Conservation (phyloP, 2,888 invertebrate species). For the Alloscopus bannaensis region DNA sequence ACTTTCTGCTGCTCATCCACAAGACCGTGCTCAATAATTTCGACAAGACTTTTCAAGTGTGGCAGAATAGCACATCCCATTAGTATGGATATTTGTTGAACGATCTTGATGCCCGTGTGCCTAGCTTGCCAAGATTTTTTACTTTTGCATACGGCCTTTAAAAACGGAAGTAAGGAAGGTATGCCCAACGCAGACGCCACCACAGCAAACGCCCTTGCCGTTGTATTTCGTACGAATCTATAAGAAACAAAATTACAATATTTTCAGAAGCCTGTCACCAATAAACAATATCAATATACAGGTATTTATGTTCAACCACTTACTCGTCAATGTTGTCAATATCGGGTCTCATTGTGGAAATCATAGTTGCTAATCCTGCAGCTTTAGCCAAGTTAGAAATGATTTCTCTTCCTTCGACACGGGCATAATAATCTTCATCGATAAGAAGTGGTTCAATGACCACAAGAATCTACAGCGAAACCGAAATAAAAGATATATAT, state of each 20-base stretch:
- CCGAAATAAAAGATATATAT: background rate
- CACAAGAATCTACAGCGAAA: slow-evolving; percentile 86
- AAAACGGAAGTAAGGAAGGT: slow-evolving; percentile 96
- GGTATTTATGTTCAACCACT: slow-evolving; percentile 24
- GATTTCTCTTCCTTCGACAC: slow-evolving; percentile 99
- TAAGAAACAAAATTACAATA: slow-evolving; percentile 15
- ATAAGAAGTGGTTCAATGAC: slow-evolving; percentile 99
- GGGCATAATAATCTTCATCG: slow-evolving; percentile 99
- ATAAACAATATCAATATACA: slow-evolving; percentile 7
- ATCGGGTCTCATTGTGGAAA: slow-evolving; percentile 99
- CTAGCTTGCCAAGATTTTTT: slow-evolving; percentile 99
- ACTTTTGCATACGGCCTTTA: slow-evolving; percentile 98
- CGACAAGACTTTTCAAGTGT: slow-evolving; percentile 97
- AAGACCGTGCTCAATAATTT: slow-evolving; percentile 98
- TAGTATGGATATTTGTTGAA: slow-evolving; percentile 99
- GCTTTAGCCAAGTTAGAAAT: slow-evolving; percentile 99
- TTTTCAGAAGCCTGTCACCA: no score
- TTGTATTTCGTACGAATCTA: slow-evolving; percentile 96
- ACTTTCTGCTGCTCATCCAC: slow-evolving; percentile 99
- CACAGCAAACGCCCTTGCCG: slow-evolving; percentile 99
- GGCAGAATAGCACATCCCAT: slow-evolving; percentile 99
- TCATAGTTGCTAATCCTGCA: slow-evolving; percentile 99
- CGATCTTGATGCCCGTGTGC: slow-evolving; percentile 99
- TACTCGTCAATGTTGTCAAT: slow-evolving; percentile 98
- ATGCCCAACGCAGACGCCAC: slow-evolving; percentile 99